These are phyloP conservation scores for Enteromius trimaculatus DNA, from an alignment of 2,797 vertebrate species.

Conservation along the genomic window DNA sequence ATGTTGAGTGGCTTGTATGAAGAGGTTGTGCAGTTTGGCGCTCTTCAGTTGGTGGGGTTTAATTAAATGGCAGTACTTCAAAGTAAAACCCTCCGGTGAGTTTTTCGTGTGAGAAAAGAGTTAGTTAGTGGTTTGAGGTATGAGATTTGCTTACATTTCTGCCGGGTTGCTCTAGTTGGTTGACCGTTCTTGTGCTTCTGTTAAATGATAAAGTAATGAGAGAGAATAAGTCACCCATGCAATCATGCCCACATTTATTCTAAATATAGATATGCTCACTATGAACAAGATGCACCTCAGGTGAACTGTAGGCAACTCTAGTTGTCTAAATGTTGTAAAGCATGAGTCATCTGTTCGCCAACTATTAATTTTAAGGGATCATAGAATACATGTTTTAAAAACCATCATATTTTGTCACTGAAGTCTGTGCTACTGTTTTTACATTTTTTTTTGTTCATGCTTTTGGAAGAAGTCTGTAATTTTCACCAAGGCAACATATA, in stretches of 20 bases:
- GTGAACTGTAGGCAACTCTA: conserved; percentile 6
- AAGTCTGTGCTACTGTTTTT: neutral
- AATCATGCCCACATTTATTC: conserved; percentile 1
- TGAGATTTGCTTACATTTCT: neutral
- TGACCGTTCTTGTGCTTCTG: neutral
- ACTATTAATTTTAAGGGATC: neutral
- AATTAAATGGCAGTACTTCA: neutral
- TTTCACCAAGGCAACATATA: neutral
- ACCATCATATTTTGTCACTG: neutral
- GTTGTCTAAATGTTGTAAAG: conserved; percentile 7
- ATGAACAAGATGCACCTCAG: neutral
- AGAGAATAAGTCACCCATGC: neutral
- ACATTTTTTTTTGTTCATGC: neutral
- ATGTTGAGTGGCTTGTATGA: neutral
- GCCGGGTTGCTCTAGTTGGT: neutral
- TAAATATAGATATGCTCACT: conserved; percentile 28
- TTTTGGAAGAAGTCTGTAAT: neutral
- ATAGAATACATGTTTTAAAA: neutral
- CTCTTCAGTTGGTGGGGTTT: conserved; percentile 16
- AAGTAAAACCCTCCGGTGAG: neutral
- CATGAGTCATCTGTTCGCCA: neutral
- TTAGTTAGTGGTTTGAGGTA: neutral
- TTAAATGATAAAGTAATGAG: conserved; percentile 1
- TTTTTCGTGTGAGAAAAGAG: neutral
- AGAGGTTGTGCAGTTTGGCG: neutral